Conservation (phyloP, 2,113 vertebrate species). For the Crotalus helleri region DNA sequence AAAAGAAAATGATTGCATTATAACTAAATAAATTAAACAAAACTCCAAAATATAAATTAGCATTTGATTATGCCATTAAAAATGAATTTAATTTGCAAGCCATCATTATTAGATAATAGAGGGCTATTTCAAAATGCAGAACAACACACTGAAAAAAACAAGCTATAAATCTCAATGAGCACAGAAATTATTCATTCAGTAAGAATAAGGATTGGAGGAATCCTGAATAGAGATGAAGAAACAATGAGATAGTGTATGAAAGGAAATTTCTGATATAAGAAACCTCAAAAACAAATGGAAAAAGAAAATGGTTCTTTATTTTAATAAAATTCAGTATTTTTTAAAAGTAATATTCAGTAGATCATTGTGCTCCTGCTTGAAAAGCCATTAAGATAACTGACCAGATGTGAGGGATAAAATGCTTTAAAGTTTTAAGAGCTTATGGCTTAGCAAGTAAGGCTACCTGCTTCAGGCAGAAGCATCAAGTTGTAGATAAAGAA, state of each 20-base stretch:
- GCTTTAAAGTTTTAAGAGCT: not conserved
- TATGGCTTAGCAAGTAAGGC: not conserved
- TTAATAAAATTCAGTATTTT: not conserved
- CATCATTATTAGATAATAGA: constrained; percentile 78
- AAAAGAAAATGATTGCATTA: constrained; percentile 71
- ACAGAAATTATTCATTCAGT: constrained; percentile 70
- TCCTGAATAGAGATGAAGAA: constrained; percentile 69
- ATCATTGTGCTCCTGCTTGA: not conserved
- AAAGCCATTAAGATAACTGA: not conserved
- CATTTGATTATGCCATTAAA: constrained; percentile 78
- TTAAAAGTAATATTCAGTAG: constrained; percentile 13
- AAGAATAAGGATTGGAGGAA: constrained; percentile 58
- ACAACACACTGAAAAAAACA: constrained; percentile 57
- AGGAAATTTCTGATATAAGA: constrained; percentile 46
- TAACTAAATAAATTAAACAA: constrained; percentile 75
- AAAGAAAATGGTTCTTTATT: not conserved
- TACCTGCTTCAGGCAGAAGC: not conserved
- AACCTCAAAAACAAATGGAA: constrained; percentile 38
- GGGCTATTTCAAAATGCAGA: constrained; percentile 69
- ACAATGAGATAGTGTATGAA: constrained; percentile 56
- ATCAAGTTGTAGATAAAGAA: not conserved
- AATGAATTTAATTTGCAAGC: constrained; percentile 75
- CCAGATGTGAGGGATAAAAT: not conserved
- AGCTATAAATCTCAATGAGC: constrained; percentile 72
- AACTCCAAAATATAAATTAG: constrained; percentile 79